phyloP scores from a whole-genome alignment of 2,797 vertebrate species.

The Toxotes lorentzi region DNA sequence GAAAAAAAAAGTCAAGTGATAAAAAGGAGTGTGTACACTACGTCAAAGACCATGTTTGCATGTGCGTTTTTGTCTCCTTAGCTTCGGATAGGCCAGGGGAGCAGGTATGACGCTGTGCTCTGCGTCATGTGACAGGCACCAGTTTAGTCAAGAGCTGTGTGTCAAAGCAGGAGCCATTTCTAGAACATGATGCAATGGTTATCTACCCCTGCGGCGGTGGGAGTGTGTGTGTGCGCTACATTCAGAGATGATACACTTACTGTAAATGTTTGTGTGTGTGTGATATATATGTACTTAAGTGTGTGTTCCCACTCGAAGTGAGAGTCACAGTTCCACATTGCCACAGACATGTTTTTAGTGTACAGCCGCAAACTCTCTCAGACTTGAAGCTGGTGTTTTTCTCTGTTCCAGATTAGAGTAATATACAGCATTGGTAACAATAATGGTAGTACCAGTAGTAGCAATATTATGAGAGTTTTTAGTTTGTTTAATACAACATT shows the following conservation, averaged over 20 bases:
- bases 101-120: slow-evolving; percentile 49
- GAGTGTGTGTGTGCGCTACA: slow-evolving; percentile 7
- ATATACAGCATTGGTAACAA: background rate
- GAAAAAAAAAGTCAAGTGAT: slow-evolving; percentile 18
- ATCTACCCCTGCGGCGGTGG: slow-evolving; percentile 6
- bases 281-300: slow-evolving; percentile 29
- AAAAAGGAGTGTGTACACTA: slow-evolving; percentile 13
- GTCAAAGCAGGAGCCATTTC: slow-evolving; percentile 67
- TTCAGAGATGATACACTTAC: slow-evolving; percentile 18
- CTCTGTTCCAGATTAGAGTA: background rate
- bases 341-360: slow-evolving; percentile 19
- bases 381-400: slow-evolving; percentile 2
- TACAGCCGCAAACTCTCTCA: background rate
- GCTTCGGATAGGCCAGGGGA: slow-evolving; percentile 26
- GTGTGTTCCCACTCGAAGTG: slow-evolving; percentile 9
- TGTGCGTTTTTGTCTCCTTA: slow-evolving; percentile 44
- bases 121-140: slow-evolving; percentile 54
- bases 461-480: background rate
- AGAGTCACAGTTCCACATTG: slow-evolving; percentile 14
- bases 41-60: slow-evolving; percentile 27
- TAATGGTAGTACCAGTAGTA: background rate
- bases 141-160: slow-evolving; percentile 55
- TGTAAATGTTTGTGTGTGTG: slow-evolving; percentile 49
- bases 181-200: slow-evolving; percentile 70
- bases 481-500: background rate